Evolutionary conservation across 2,888 invertebrate genomes (phyloP).

Genomic region (Kuschelorhynchus macadamiae): DNA sequence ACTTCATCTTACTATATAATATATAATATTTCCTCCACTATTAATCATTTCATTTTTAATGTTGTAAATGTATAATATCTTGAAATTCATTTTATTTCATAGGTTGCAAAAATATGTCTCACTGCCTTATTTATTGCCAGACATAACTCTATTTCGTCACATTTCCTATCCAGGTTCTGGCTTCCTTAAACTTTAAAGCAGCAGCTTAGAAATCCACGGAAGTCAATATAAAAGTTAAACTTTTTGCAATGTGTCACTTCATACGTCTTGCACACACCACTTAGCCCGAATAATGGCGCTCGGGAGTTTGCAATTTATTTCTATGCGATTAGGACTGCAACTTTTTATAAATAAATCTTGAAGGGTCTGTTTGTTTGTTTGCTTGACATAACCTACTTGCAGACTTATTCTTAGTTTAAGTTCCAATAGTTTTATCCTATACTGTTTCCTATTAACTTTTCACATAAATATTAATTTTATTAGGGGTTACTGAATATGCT

Average conservation of each 20-base stretch:
- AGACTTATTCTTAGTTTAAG: too few species aligned
- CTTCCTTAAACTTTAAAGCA: conserved; percentile 37
- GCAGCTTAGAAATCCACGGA: conserved; percentile 43
- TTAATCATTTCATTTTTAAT: too few species aligned
- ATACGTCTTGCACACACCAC: conserved; percentile 50
- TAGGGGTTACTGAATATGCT: too few species aligned
- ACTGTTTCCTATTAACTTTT: too few species aligned
- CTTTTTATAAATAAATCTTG: conserved; percentile 25
- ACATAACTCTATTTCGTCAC: conserved; percentile 28
- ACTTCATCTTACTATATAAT: too few species aligned
- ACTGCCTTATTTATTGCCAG: conserved; percentile 26
- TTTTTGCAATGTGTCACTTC: conserved; percentile 40
- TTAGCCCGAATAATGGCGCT: conserved; percentile 45
- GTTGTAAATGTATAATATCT: too few species aligned
- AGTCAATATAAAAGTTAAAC: conserved; percentile 46
- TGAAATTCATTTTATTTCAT: too few species aligned
- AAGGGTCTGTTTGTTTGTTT: neutral
- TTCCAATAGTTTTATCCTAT: neutral
- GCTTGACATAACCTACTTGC: too few species aligned
- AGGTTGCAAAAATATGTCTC: too few species aligned
- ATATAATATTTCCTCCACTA: too few species aligned
- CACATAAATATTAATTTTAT: too few species aligned
- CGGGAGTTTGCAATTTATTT: conserved; percentile 48
- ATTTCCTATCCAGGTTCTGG: conserved; percentile 32
- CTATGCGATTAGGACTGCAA: conserved; percentile 39